Conservation (phyloP, 2,888 invertebrate genomes). For the Phengaris alcon region DNA sequence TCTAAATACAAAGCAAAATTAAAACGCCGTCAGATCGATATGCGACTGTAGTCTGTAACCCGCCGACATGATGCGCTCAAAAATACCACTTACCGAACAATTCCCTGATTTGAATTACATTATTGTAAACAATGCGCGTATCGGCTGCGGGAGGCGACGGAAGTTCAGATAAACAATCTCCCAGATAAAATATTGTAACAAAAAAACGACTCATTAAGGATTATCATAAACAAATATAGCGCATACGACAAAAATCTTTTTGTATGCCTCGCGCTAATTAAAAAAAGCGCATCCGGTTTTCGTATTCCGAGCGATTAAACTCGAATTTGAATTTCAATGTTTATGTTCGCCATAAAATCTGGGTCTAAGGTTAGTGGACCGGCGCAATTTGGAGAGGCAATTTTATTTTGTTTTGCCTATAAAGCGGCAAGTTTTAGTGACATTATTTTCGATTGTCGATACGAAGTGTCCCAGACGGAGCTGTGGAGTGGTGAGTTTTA, state of each 20-base stretch:
- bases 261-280: slow-evolving; percentile 67
- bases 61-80: slow-evolving; percentile 58
- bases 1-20: slow-evolving; percentile 62
- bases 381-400: slow-evolving; percentile 61
- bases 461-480: slow-evolving; percentile 44
- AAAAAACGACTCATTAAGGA: slow-evolving; percentile 48
- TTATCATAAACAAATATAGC: slow-evolving; percentile 36
- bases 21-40: slow-evolving; percentile 63
- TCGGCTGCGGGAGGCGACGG: slow-evolving; percentile 74
- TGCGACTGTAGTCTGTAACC: slow-evolving; percentile 47
- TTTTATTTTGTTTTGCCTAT: slow-evolving; percentile 52
- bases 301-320: slow-evolving; percentile 64
- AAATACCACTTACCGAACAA: slow-evolving; percentile 75
- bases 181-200: slow-evolving; percentile 75
- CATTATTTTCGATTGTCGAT: slow-evolving; percentile 12
- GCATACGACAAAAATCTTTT: slow-evolving; percentile 55
- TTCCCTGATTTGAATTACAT: slow-evolving; percentile 79
- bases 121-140: slow-evolving; percentile 79
- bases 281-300: slow-evolving; percentile 64
- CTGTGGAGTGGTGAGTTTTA: slow-evolving; percentile 59
- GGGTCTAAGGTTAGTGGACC: slow-evolving; percentile 55
- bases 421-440: not conserved
- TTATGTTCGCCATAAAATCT: slow-evolving; percentile 56
- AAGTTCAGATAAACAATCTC: slow-evolving; percentile 78
- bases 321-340: slow-evolving; percentile 69